Evolutionary conservation across 2,113 vertebrate genomes (phyloP).

Genomic region (Sebastes fasciatus): DNA sequence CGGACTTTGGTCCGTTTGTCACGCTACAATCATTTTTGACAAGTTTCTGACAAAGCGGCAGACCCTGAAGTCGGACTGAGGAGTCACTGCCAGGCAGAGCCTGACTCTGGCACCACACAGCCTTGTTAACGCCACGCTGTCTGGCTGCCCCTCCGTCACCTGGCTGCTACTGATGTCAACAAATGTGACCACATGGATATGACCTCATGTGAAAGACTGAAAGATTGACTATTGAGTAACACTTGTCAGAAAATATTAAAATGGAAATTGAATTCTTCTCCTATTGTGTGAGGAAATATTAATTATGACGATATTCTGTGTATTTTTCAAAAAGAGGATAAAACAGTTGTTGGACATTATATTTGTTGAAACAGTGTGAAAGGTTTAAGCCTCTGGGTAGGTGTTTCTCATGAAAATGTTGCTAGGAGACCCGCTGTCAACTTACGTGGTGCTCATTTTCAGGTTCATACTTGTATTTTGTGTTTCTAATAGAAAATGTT

Average conservation of each 20-base stretch:
- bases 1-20: background rate
- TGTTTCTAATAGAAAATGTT: no score
- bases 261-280: background rate
- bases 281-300: background rate
- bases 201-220: slow-evolving; percentile 22
- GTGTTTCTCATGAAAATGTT: slow-evolving; percentile 1
- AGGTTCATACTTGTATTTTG: no score
- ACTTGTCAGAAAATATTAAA: background rate
- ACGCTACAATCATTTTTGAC: slow-evolving; percentile 18
- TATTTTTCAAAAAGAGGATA: no score
- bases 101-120: slow-evolving; percentile 31
- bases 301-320: no score
- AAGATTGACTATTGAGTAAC: background rate
- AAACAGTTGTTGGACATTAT: no score
- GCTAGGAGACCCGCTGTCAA: background rate
- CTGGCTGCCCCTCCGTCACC: background rate
- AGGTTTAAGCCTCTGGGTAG: background rate
- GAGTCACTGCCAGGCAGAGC: slow-evolving; percentile 3
- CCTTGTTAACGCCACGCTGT: slow-evolving; percentile 22
- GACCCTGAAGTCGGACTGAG: slow-evolving; percentile 5
- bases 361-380: no score
- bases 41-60: slow-evolving; percentile 16
- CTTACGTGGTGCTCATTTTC: background rate
- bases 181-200: slow-evolving; percentile 6
- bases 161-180: slow-evolving; percentile 41